These are phyloP conservation scores for Arremon aurantiirostris DNA, from an alignment of 2,797 vertebrate genomes.

Conservation along the genomic window DNA sequence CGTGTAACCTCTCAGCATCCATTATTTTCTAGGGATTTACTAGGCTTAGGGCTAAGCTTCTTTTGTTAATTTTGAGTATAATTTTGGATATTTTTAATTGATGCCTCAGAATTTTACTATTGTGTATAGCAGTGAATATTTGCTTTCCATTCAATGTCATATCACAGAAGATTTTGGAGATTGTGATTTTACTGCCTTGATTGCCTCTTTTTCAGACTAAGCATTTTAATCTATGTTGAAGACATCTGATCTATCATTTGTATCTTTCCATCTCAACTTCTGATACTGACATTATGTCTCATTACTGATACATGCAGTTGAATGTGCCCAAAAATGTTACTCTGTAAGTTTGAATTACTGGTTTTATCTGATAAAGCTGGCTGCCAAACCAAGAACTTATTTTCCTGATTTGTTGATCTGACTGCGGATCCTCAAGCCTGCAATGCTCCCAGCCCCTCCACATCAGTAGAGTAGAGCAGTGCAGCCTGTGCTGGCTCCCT, in stretches of 20 bases:
- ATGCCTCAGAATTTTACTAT: not conserved
- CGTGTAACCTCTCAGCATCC: not conserved
- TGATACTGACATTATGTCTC: not conserved
- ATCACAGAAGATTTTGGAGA: not conserved
- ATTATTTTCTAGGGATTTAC: not conserved
- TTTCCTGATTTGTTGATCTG: not conserved
- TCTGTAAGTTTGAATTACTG: not conserved
- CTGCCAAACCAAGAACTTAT: not conserved
- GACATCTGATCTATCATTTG: not conserved
- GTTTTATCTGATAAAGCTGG: not conserved
- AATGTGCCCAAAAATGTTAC: not conserved
- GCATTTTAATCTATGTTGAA: not conserved
- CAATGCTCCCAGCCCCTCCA: not conserved
- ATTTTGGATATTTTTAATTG: not conserved
- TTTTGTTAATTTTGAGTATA: not conserved
- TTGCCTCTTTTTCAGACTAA: not conserved
- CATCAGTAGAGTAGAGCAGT: not conserved
- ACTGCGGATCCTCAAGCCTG: not conserved
- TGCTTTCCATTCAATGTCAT: not conserved
- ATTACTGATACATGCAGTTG: not conserved
- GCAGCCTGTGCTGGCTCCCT: accelerated
- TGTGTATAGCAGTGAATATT: not conserved
- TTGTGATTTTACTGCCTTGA: not conserved
- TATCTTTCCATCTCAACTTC: not conserved
- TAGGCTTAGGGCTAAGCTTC: not conserved